phyloP scores from a whole-genome alignment of 2,113 vertebrate species.

The Tragelaphus strepsiceros region DNA sequence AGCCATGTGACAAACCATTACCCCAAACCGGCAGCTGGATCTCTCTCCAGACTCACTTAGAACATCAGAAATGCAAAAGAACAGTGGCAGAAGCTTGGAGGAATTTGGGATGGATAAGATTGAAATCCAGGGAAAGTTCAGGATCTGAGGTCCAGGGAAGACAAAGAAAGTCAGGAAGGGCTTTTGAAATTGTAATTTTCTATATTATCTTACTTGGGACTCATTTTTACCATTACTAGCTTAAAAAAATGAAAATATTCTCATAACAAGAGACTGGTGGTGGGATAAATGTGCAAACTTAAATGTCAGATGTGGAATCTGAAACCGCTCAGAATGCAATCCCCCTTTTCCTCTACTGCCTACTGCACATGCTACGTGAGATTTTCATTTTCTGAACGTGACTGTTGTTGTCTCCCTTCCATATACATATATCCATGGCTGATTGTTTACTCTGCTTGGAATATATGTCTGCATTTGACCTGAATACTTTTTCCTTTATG shows the following conservation, averaged over 20 bases:
- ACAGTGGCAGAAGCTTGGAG: background rate
- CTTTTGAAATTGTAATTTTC: background rate
- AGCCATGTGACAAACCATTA: rapidly evolving
- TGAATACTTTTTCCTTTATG: background rate
- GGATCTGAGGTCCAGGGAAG: background rate
- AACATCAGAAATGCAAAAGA: background rate
- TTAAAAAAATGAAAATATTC: background rate
- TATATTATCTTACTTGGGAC: background rate
- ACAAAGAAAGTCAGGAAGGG: background rate
- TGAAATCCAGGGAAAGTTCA: background rate
- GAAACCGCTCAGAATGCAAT: background rate
- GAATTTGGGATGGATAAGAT: background rate
- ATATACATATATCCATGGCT: rapidly evolving
- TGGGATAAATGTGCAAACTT: too few relatives aligned
- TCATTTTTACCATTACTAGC: background rate
- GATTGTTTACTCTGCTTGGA: background rate
- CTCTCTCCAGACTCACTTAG: background rate
- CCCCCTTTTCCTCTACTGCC: rapidly evolving
- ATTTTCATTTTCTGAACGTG: background rate
- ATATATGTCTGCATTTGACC: background rate
- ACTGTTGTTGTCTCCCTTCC: background rate
- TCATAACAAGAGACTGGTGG: background rate
- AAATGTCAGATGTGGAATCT: background rate
- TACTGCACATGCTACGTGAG: rapidly evolving
- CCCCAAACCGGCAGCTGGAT: rapidly evolving